A percentile compares a stretch with the other conserved stretches of the same genome.
These are phyloP conservation scores for Coendou prehensilis DNA, from an alignment of 2,797 vertebrate species.

Conservation along the genomic window DNA sequence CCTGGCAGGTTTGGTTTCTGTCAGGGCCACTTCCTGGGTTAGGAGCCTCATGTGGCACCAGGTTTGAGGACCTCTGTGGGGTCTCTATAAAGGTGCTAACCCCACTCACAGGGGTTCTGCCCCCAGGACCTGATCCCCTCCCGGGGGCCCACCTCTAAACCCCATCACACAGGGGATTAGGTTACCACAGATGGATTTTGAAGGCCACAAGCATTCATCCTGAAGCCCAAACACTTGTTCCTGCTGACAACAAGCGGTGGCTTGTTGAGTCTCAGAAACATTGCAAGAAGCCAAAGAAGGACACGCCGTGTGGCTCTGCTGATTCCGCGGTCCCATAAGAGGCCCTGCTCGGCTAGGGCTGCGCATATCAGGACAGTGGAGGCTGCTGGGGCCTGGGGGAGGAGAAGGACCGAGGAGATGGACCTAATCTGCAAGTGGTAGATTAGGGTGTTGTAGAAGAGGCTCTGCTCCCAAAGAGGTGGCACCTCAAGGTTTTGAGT, in stretches of 20 bases:
- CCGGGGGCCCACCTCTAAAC: not conserved
- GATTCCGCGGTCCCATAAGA: not conserved
- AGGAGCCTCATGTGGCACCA: not conserved
- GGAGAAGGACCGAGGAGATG: not conserved
- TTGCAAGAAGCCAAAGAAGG: not conserved
- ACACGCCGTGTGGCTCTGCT: rapidly evolving
- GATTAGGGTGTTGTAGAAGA: not conserved
- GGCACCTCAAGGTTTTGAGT: not conserved
- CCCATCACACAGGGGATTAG: not conserved
- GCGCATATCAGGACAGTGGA: not conserved
- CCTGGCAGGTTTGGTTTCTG: not conserved
- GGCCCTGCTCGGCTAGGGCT: rapidly evolving
- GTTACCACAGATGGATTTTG: not conserved
- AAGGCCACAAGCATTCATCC: not conserved
- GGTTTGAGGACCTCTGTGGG: not conserved
- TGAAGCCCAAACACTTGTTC: too few relatives aligned
- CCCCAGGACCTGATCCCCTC: not conserved
- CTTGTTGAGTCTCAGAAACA: not conserved
- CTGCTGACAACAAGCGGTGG: not conserved
- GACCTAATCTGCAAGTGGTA: not conserved
- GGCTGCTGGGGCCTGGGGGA: not conserved
- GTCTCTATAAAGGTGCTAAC: not conserved
- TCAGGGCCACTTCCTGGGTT: not conserved
- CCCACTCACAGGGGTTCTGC: not conserved
- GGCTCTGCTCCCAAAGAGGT: not conserved